These are phyloP conservation scores for Eulimnadia texana DNA, from an alignment of 1,140 invertebrate genomes.

Conservation along the genomic window DNA sequence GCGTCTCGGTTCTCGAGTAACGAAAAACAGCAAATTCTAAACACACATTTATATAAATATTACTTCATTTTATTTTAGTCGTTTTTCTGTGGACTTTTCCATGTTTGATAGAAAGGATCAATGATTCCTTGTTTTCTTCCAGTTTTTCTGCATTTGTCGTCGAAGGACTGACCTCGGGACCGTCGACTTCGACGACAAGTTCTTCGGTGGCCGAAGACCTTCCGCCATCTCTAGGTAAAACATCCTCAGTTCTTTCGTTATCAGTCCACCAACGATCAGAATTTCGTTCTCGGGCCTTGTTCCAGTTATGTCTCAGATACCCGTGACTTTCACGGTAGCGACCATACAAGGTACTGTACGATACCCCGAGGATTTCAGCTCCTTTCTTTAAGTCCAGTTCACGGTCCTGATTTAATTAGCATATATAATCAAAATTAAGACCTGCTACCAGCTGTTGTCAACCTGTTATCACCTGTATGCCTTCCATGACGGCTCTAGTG, in stretches of 20 bases:
- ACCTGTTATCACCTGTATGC: constrained; percentile 54
- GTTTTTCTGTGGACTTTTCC: constrained; percentile 6
- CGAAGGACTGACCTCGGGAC: neutral
- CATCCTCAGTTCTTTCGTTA: neutral
- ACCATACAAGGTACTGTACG: constrained; percentile 74
- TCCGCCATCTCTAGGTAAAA: neutral
- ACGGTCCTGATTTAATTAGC: neutral
- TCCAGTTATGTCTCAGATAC: constrained; percentile 57
- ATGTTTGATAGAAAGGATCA: neutral
- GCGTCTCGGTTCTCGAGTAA: no score
- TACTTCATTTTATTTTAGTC: neutral
- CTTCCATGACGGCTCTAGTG: constrained; percentile 66
- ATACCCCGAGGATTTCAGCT: constrained; percentile 52
- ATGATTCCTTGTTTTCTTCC: neutral
- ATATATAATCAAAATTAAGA: no score
- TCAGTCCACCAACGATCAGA: neutral
- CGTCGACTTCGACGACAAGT: constrained; percentile 2
- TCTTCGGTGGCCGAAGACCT: constrained; percentile 5
- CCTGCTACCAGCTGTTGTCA: no score
- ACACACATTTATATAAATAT: neutral
- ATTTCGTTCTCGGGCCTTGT: neutral
- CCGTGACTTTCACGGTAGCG: constrained; percentile 74
- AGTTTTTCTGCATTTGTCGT: neutral
- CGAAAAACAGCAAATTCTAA: neutral
- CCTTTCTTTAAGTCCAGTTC: constrained; percentile 11